Conservation (phyloP, 2,797 vertebrate species). For the Lacerta agilis region DNA sequence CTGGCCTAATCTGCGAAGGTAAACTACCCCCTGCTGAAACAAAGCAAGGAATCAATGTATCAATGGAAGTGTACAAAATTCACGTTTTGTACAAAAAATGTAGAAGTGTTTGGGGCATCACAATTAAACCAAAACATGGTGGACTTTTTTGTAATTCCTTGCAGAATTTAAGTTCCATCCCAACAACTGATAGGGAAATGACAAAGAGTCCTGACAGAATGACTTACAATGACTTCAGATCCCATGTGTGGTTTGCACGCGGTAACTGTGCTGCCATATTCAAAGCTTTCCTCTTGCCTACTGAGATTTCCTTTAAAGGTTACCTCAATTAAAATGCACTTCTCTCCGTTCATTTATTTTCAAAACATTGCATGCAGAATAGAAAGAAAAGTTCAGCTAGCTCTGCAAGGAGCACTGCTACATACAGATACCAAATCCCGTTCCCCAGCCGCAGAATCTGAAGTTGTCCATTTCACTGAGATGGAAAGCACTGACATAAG, state of each 20-base stretch:
- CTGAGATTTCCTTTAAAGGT: constrained; percentile 47
- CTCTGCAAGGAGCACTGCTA: background rate
- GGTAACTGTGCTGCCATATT: constrained; percentile 21
- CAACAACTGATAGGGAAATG: constrained; percentile 27
- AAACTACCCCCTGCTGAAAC: too few species aligned
- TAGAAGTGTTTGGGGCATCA: background rate
- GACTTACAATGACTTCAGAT: background rate
- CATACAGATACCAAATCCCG: background rate
- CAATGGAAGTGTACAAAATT: background rate
- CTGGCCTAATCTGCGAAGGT: too few species aligned
- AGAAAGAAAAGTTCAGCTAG: constrained; percentile 18
- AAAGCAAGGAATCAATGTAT: too few species aligned
- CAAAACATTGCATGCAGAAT: constrained; percentile 19
- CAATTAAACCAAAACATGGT: constrained; percentile 6
- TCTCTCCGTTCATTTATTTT: constrained; percentile 30
- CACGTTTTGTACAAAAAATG: background rate
- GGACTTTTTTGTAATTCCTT: constrained; percentile 11
- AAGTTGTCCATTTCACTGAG: background rate
- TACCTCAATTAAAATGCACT: constrained; percentile 43
- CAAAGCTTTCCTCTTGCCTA: constrained; percentile 8
- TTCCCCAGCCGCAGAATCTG: background rate
- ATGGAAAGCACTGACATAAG: background rate
- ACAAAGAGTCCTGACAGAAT: constrained; percentile 19
- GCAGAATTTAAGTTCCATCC: background rate
- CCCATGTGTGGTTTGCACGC: background rate